Conservation (phyloP, 1,140 invertebrate genomes). For the Luehdorfia chinensis region DNA sequence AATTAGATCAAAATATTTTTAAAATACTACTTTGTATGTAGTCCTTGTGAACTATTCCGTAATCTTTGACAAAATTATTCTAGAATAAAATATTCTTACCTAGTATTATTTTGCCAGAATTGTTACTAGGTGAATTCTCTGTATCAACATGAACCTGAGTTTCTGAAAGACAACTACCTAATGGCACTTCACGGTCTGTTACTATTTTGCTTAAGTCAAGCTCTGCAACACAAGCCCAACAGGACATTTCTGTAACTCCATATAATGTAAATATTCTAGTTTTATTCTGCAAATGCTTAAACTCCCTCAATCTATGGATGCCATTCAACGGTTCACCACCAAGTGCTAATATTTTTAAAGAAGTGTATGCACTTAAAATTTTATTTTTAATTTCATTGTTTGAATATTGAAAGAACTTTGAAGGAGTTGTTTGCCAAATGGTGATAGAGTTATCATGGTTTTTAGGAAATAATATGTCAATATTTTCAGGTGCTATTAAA, state of each 20-base stretch:
- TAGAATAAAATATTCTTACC: constrained; percentile 46
- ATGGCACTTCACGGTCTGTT: constrained; percentile 56
- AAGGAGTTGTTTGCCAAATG: constrained; percentile 87
- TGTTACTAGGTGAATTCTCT: constrained; percentile 33
- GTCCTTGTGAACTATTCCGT: too few relatives aligned
- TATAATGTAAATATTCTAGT: constrained; percentile 86
- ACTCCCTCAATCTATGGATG: constrained; percentile 59
- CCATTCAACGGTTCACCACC: constrained; percentile 81
- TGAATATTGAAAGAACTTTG: constrained; percentile 81
- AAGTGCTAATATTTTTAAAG: constrained; percentile 78
- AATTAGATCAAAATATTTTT: too few relatives aligned
- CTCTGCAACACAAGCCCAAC: constrained; percentile 85
- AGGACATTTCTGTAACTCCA: constrained; percentile 91
- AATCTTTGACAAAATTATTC: too few relatives aligned
- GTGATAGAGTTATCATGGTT: constrained; percentile 76
- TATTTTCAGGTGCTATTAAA: constrained; percentile 78
- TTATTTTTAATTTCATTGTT: constrained; percentile 74
- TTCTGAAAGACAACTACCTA: constrained; percentile 80
- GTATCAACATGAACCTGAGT: constrained; percentile 77
- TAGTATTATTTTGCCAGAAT: constrained; percentile 80
- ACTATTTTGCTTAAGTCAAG: constrained; percentile 60
- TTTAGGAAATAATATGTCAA: constrained; percentile 68
- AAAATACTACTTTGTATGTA: too few relatives aligned
- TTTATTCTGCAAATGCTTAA: constrained; percentile 72
- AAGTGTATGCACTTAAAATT: constrained; percentile 77